A percentile compares a stretch with the other conserved stretches of the same genome.
These are phyloP conservation scores for Poeciliopsis paucimaculata DNA, from an alignment of 2,797 vertebrate species.

Conservation along the genomic window DNA sequence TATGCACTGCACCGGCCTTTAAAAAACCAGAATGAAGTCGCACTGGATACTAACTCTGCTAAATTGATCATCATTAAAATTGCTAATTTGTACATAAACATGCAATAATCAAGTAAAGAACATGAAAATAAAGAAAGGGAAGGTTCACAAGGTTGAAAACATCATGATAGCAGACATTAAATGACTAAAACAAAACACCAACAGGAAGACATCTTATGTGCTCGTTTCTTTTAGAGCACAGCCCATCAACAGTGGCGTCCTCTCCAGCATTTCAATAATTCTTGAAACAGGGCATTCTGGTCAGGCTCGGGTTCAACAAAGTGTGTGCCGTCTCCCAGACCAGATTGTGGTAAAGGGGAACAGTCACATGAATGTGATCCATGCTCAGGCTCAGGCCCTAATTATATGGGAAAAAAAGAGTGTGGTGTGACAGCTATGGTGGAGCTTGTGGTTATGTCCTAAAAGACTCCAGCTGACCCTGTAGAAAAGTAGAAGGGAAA, in stretches of 20 bases:
- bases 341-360: constrained; percentile 79
- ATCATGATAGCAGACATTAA: not conserved
- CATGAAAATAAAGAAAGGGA: not conserved
- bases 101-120: not conserved
- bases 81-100: constrained; percentile 18
- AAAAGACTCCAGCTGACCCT: constrained; percentile 75
- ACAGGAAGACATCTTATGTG: constrained; percentile 40
- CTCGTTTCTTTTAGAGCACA: constrained; percentile 35
- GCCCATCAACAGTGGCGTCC: constrained; percentile 57
- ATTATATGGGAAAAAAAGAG: constrained; percentile 79
- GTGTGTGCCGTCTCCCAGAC: constrained; percentile 71
- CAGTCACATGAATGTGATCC: constrained; percentile 81
- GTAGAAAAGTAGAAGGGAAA: constrained; percentile 52
- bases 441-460: constrained; percentile 75
- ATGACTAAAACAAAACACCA: constrained; percentile 43
- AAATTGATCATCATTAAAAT: constrained; percentile 41
- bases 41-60: constrained; percentile 46
- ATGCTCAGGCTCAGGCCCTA: constrained; percentile 79
- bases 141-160: not conserved
- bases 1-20: constrained; percentile 59
- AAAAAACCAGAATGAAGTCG: constrained; percentile 56
- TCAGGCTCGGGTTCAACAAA: constrained; percentile 74
- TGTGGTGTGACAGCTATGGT: constrained; percentile 80
- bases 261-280: constrained; percentile 67
- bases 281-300: constrained; percentile 66